Percentiles rank a stretch among this genome's conserved stretches.
phyloP scores from a whole-genome alignment of 1,140 invertebrate species.

The Tetramorium alpestre region DNA sequence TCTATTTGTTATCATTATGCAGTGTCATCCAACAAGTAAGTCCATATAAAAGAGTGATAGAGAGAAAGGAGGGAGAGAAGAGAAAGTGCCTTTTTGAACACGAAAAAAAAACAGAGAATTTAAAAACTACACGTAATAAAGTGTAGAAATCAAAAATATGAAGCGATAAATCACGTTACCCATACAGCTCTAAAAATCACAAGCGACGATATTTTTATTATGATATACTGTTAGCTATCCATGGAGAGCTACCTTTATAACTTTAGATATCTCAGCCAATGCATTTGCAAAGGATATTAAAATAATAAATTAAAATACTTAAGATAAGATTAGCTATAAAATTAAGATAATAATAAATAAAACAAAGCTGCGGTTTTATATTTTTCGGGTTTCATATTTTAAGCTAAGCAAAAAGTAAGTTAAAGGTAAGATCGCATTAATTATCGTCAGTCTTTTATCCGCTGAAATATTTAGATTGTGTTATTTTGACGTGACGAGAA shows the following conservation, averaged over 20 bases:
- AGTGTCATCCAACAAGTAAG: neutral
- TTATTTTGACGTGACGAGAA: neutral
- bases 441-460: neutral
- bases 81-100: neutral
- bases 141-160: neutral
- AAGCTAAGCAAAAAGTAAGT: neutral
- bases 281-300: neutral
- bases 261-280: neutral
- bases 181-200: neutral
- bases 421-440: neutral
- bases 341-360: neutral
- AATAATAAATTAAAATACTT: neutral
- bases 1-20: conserved; percentile 24
- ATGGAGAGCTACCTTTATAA: neutral
- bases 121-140: conserved; percentile 1
- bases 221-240: neutral
- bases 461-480: neutral
- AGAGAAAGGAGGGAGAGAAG: neutral
- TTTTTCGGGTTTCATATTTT: neutral
- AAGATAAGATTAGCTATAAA: neutral
- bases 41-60: neutral
- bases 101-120: neutral
- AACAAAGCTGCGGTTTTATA: neutral
- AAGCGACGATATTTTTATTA: neutral
- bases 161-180: neutral